Evolutionary conservation across 2,888 invertebrate species (phyloP).

Genomic region (Sericinus montela): DNA sequence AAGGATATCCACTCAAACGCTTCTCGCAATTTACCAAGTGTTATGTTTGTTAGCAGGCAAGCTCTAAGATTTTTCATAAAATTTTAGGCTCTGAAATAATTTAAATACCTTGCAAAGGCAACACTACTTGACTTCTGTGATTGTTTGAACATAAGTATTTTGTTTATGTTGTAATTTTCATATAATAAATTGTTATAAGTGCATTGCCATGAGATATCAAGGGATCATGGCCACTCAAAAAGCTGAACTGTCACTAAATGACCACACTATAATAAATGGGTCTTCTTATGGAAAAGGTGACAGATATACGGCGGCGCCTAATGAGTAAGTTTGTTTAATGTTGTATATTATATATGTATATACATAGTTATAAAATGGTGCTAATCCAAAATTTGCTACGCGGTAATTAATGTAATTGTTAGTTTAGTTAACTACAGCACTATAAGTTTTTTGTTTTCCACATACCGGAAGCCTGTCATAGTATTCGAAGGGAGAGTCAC

Average conservation of each 20-base stretch:
- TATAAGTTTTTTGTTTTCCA: too few relatives aligned
- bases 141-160: constrained; percentile 7
- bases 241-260: constrained; percentile 28
- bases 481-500: too few relatives aligned
- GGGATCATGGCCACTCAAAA: constrained; percentile 50
- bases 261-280: constrained; percentile 40
- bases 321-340: constrained; percentile 62
- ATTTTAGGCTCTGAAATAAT: constrained; percentile 12
- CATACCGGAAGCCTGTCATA: too few relatives aligned
- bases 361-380: too few relatives aligned
- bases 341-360: too few relatives aligned
- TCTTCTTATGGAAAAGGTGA: constrained; percentile 69
- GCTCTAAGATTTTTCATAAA: constrained; percentile 9
- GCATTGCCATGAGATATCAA: constrained; percentile 51
- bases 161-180: constrained; percentile 7
- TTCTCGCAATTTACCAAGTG: constrained; percentile 47
- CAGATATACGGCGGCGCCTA: constrained; percentile 68
- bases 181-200: constrained; percentile 25
- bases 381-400: too few relatives aligned
- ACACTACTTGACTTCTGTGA: not conserved
- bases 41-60: constrained; percentile 26
- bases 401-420: too few relatives aligned
- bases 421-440: too few relatives aligned
- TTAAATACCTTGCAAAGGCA: not conserved
- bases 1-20: constrained; percentile 61